Evolutionary conservation across 1,140 invertebrate genomes (phyloP).

Genomic region (Battus philenor): DNA sequence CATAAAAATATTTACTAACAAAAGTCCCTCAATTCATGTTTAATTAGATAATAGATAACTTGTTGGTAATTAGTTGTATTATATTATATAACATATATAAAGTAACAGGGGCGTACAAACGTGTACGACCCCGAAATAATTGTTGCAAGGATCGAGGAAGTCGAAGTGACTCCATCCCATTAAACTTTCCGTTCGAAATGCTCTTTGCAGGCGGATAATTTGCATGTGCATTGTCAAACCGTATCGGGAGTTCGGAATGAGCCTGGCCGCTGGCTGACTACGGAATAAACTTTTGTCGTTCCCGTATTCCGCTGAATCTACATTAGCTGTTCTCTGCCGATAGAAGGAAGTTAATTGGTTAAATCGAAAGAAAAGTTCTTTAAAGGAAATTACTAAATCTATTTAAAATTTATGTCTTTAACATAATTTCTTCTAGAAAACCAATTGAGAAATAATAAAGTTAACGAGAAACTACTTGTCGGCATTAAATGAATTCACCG

Average conservation of each 20-base stretch:
- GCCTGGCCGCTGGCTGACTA: conserved; percentile 47
- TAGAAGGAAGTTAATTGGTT: conserved; percentile 16
- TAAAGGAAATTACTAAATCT: too few relatives aligned
- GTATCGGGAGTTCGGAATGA: conserved; percentile 63
- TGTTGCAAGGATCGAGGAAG: conserved; percentile 56
- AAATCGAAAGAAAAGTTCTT: neutral
- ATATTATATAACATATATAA: too few relatives aligned
- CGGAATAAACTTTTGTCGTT: conserved; percentile 59
- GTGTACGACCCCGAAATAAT: conserved; percentile 44
- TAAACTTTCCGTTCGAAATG: conserved; percentile 66
- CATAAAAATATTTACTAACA: too few relatives aligned
- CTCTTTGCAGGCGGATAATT: conserved; percentile 60
- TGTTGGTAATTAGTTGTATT: too few relatives aligned
- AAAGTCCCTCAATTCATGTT: too few relatives aligned
- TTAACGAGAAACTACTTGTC: too few relatives aligned
- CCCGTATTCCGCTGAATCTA: conserved; percentile 18
- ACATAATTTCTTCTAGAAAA: too few relatives aligned
- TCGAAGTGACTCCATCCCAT: conserved; percentile 50
- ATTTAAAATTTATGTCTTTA: too few relatives aligned
- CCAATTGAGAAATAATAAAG: too few relatives aligned
- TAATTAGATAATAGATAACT: too few relatives aligned
- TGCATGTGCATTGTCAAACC: conserved; percentile 71
- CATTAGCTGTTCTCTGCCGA: conserved; percentile 9
- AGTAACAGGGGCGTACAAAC: conserved; percentile 11
- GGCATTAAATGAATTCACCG: too few relatives aligned